Base-by-base conservation (phyloP, 2,113 vertebrate species). In the Uria lomvia region DNA sequence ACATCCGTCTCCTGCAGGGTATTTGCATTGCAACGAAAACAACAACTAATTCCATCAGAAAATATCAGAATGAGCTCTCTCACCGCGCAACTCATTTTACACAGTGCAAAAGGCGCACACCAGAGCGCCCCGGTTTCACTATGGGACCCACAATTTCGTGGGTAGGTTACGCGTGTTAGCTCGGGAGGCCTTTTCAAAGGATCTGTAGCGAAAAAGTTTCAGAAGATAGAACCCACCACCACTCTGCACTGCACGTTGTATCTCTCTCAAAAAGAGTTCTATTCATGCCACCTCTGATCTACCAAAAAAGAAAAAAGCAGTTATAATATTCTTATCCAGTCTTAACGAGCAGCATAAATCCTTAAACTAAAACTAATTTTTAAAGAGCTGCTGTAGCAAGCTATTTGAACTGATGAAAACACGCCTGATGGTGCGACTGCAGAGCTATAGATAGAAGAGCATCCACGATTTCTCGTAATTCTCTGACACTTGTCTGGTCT, bases 371-470 rank as follows among this genome's bases (percentile, higher is more conserved):
- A 87, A 24, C 65, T 88, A 71, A 90, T 90, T 92, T 94, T 86
- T 70, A 32, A 83, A 66, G 50, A 92, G 77, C 58, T 86, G 80
- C 71, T 1, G 2, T 80, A 30, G 58, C 3, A 65, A 94, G 90
- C 11, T 76, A n/a, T 95, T 95, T 86, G 85, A 88, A 52, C 88
- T 66, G 76, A 55, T 66, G 87, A 30, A 40, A 81, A 83, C 9
- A 1, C 2, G 1, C 29, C 74, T 22, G 66, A 56, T 71, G 66
- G 78, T 3, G 7, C 0, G 4, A 58, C 94, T 95, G 94, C 94
- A 93, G 95, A 92, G 90, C 92, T 94, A 96, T 87, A 97, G 82
- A 92, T 93, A 96, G 91, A 74, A 96, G 68, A 94, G 74, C 78
- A 95, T 10, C 76, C 73, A 4, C 1, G 0, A 29, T 5, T 88